Conservation (phyloP, 2,888 invertebrate genomes). For the Volucella bombylans region DNA sequence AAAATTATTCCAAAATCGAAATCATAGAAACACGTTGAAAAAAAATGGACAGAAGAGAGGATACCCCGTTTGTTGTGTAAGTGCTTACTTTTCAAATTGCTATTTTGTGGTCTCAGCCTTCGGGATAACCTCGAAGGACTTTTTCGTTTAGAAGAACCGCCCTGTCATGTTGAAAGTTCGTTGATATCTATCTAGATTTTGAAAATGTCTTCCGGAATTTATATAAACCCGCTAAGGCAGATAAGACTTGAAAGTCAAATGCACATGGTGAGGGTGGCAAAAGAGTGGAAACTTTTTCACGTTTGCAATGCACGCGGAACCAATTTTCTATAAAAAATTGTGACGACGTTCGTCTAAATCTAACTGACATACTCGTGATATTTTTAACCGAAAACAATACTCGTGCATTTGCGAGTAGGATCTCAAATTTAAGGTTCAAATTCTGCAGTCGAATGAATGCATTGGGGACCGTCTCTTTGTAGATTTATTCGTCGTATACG, state of each 20-base stretch:
- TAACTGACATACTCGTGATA: neutral
- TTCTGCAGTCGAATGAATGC: too few species aligned
- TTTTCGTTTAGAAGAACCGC: neutral
- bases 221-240: slow-evolving; percentile 19
- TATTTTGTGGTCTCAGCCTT: neutral
- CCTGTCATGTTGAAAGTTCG: slow-evolving; percentile 7
- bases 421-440: too few species aligned
- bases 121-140: neutral
- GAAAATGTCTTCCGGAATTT: slow-evolving; percentile 28
- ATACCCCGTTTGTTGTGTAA: slow-evolving; percentile 56
- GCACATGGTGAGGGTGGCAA: neutral
- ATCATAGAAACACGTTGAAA: neutral
- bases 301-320: slow-evolving; percentile 54
- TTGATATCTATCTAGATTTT: neutral
- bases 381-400: too few species aligned
- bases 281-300: slow-evolving; percentile 8
- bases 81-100: slow-evolving; percentile 2
- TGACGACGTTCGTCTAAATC: neutral
- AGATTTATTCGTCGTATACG: too few species aligned
- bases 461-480: too few species aligned
- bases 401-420: too few species aligned
- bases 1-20: neutral
- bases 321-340: slow-evolving; percentile 24
- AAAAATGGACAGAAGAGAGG: slow-evolving; percentile 46
- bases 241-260: slow-evolving; percentile 9